A percentile compares a stretch with the other conserved stretches of the same genome.
Evolutionary conservation across 2,797 vertebrate genomes (phyloP).

Genomic region (Sebastes goodei): DNA sequence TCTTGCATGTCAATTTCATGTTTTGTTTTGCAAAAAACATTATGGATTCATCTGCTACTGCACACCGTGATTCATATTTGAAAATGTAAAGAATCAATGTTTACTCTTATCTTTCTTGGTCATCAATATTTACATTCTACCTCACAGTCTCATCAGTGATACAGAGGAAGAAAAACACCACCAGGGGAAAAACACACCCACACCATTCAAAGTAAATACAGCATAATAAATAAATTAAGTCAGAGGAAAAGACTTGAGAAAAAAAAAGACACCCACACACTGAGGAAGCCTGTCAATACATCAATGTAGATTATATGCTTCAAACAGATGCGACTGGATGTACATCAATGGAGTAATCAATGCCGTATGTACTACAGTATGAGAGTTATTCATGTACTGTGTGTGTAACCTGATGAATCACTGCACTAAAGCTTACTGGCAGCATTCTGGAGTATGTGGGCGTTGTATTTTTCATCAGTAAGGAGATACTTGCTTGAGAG

Average conservation of each 20-base stretch:
- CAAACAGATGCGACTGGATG: neutral
- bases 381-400: slow-evolving; percentile 5
- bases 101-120: neutral
- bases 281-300: neutral
- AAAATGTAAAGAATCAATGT: neutral
- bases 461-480: neutral
- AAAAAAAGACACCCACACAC: neutral
- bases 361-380: neutral
- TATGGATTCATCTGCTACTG: neutral
- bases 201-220: neutral
- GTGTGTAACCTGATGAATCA: neutral
- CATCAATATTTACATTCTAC: neutral
- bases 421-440: neutral
- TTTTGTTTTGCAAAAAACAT: neutral
- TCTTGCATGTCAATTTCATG: neutral
- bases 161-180: neutral
- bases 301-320: neutral
- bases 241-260: no score
- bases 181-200: neutral
- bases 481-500: neutral
- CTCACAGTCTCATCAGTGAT: neutral
- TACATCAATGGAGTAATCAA: neutral
- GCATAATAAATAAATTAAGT: neutral
- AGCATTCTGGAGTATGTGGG: neutral
- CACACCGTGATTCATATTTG: neutral